These are phyloP conservation scores for Euphydryas editha DNA, from an alignment of 2,888 invertebrate genomes.

Conservation along the genomic window DNA sequence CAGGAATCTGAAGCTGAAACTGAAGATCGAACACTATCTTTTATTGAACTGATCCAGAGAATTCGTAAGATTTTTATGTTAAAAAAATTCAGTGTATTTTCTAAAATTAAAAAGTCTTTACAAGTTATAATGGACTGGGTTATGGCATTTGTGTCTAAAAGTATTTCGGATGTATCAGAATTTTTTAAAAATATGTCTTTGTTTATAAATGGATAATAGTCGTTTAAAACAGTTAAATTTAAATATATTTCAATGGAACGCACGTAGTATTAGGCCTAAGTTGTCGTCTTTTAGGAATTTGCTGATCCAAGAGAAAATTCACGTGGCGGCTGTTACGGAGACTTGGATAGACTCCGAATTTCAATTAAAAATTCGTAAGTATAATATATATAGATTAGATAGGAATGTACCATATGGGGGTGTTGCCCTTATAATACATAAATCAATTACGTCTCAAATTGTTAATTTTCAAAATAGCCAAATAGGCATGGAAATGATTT, in stretches of 20 bases:
- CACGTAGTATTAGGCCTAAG: no score
- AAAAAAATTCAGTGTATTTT: background rate
- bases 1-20: no score
- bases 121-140: background rate
- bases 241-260: no score
- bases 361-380: constrained; percentile 10
- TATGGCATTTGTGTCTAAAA: background rate
- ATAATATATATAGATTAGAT: constrained; percentile 17
- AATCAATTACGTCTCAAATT: no score
- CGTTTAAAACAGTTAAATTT: no score
- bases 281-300: background rate
- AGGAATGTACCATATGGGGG: background rate
- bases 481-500: background rate
- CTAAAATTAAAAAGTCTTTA: background rate
- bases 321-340: background rate
- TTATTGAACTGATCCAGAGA: no score
- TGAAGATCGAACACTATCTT: no score
- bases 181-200: background rate
- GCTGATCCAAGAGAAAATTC: background rate
- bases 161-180: background rate
- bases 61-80: no score
- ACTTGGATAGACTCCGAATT: background rate
- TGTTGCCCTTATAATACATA: background rate
- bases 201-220: background rate
- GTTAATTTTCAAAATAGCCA: background rate